These are phyloP conservation scores for Graptemys geographica DNA, from an alignment of 2,797 vertebrate species.

Conservation along the genomic window DNA sequence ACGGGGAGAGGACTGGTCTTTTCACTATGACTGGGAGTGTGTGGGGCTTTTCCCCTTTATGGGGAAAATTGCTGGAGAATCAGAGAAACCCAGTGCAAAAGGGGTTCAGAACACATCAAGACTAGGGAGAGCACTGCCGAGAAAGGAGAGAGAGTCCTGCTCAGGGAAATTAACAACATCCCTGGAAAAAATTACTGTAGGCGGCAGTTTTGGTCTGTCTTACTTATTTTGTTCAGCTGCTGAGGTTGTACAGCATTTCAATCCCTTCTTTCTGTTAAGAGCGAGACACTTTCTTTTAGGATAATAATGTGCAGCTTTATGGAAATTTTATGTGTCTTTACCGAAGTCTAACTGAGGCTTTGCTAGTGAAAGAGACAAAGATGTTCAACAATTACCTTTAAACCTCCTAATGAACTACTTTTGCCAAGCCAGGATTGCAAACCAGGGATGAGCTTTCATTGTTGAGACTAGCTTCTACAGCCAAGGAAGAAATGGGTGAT, in stretches of 20 bases:
- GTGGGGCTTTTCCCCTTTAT: neutral
- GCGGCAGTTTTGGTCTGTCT: neutral
- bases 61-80: neutral
- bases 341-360: neutral
- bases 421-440: neutral
- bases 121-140: fast-evolving
- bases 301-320: neutral
- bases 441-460: neutral
- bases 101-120: neutral
- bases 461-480: neutral
- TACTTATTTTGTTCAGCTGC: neutral
- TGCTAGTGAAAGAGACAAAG: neutral
- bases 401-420: neutral
- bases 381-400: neutral
- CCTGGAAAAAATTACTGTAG: neutral
- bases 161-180: neutral
- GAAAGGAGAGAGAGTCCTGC: neutral
- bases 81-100: neutral
- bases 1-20: too few relatives aligned
- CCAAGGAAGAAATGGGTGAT: neutral
- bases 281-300: neutral
- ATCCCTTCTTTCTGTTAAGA: neutral
- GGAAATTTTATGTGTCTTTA: neutral
- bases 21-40: too few relatives aligned
- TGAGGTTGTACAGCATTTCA: neutral